phyloP scores from a whole-genome alignment of 37 sponge, comb jelly and placozoan genomes.

The Agelas oroides region DNA sequence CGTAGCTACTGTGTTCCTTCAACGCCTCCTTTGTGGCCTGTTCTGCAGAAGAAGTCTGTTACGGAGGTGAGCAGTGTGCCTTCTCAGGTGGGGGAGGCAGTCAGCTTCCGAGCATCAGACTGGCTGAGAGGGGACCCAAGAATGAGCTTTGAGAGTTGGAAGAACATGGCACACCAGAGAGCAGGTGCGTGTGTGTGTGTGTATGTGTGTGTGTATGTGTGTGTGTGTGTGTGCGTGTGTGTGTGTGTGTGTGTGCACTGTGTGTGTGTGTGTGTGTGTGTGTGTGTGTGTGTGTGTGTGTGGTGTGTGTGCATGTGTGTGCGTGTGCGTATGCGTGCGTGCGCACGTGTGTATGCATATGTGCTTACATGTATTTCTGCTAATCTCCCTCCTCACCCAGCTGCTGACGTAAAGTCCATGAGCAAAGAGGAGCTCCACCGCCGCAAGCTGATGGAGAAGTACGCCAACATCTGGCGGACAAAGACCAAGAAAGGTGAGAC shows the following conservation, averaged over 20 bases:
- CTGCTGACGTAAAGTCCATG: not conserved
- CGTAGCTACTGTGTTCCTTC: too few relatives aligned
- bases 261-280: too few relatives aligned
- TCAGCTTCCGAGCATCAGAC: slow-evolving; percentile 23
- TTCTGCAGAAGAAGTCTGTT: slow-evolving; percentile 16
- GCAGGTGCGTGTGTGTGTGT: not conserved
- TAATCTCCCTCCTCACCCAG: too few relatives aligned
- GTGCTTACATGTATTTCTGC: too few relatives aligned
- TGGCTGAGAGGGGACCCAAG: slow-evolving; percentile 56
- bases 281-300: too few relatives aligned
- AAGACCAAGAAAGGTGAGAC: slow-evolving; percentile 54
- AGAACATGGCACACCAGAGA: slow-evolving; percentile 10
- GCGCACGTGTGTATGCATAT: too few relatives aligned
- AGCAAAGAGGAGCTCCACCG: slow-evolving; percentile 34
- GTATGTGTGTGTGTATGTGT: not conserved
- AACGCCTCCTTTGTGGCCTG: too few relatives aligned
- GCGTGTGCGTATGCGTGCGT: too few relatives aligned
- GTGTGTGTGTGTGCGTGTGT: not conserved
- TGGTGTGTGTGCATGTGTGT: too few relatives aligned
- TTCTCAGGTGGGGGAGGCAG: not conserved
- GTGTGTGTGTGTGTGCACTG: too few relatives aligned
- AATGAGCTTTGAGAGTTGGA: slow-evolving; percentile 58
- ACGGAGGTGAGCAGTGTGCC: slow-evolving; percentile 10
- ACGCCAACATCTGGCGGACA: slow-evolving; percentile 59
- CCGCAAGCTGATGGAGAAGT: slow-evolving; percentile 68